Evolutionary conservation across 2,797 vertebrate species (phyloP), one percentile per base, ranked within the genome.

Genomic region (Distichodus sexfasciatus): DNA sequence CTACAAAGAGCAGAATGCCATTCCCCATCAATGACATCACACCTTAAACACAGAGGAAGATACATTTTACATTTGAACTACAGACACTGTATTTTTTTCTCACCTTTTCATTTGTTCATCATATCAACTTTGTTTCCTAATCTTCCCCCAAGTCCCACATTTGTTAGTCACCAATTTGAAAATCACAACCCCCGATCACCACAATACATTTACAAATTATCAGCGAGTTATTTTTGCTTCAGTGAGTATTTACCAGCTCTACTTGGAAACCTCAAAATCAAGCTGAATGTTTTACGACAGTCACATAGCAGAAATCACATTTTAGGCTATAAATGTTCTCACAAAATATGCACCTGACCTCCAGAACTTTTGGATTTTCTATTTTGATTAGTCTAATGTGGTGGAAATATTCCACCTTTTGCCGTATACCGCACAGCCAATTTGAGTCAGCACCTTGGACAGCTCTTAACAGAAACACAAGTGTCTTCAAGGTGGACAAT

Each of bases 1-100:
- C 94, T 72, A 95, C 89, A 76, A 94, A 83, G 74, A 95, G 86
- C 64, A 95, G 87, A 66, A 92, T 76, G 0, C 88, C 84, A 79
- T 94, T 96, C 35, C 93, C 93, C 48, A 87, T 55, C 50, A 90
- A 84, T 80, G 89, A 93, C 23, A 79, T 86, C 14, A 90, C 24
- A 82, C 91, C 94, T 96, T 81, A 0, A 44, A 40, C 24, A 4
- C 48, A 23, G 47, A 40, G 0, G 51, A 53, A 47, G 14, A 2
- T 6, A 48, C n/a, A n/a, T n/a, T n/a, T n/a, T n/a, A n/a, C n/a
- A n/a, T n/a, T n/a, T n/a, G n/a, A n/a, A n/a, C n/a, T n/a, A n/a
- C 17, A 23, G 14, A 7, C 15, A n/a, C 2, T 10, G 6, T 26
- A 15, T 29, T 28, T 29, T 51, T 29, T 3, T n/a, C n/a, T n/a